Percentiles rank a stretch among this genome's conserved stretches.
Conservation (phyloP, 2,888 invertebrate genomes). For the Hydrotaea cyrtoneurina region DNA sequence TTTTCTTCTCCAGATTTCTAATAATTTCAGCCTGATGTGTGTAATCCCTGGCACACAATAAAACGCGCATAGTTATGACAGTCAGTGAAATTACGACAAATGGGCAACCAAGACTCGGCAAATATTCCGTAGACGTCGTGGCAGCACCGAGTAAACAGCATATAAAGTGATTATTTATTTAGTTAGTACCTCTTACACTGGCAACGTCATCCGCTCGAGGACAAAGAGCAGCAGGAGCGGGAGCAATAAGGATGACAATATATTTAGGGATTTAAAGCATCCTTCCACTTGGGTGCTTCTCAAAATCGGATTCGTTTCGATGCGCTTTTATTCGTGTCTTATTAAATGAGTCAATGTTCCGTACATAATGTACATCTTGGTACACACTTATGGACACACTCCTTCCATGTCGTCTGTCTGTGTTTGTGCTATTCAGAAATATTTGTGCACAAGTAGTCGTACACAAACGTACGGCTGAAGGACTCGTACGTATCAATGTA, state of each 20-base stretch:
- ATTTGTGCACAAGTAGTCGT: too few relatives aligned
- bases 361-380: too few relatives aligned
- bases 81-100: neutral
- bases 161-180: slow-evolving; percentile 54
- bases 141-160: slow-evolving; percentile 56
- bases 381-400: neutral
- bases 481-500: neutral
- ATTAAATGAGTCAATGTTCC: neutral
- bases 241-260: neutral
- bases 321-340: slow-evolving; percentile 8
- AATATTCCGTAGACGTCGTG: slow-evolving; percentile 46
- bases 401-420: too few relatives aligned
- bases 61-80: neutral
- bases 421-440: too few relatives aligned
- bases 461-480: neutral
- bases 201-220: neutral
- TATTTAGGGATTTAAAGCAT: neutral
- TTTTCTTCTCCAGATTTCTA: neutral
- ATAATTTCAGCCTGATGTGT: neutral
- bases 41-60: neutral
- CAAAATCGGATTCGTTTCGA: neutral
- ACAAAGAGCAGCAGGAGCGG: neutral
- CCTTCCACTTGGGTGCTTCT: neutral
- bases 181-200: slow-evolving; percentile 38
- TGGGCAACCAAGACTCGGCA: neutral